A percentile compares a stretch with the other conserved stretches of the same genome.
Evolutionary conservation across 2,113 vertebrate genomes (phyloP).

Genomic region (Mustela lutreola): DNA sequence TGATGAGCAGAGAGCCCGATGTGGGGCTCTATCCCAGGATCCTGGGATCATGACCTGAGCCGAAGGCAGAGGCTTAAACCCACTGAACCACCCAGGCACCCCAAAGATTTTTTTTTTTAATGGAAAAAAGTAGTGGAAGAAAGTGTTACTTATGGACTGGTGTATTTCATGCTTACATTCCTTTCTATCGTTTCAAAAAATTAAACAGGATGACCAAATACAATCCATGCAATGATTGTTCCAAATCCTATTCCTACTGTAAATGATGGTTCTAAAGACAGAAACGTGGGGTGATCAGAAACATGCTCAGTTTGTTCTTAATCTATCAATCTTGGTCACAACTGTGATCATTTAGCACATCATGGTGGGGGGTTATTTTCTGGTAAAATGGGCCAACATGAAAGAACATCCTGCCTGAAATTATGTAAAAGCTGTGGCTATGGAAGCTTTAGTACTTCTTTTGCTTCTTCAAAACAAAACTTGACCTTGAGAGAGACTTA

Average conservation of each 20-base stretch:
- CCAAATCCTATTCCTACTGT: background rate
- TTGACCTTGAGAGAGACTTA: constrained; percentile 19
- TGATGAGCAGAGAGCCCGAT: too few relatives aligned
- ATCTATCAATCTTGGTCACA: background rate
- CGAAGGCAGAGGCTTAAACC: too few relatives aligned
- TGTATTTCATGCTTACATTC: background rate
- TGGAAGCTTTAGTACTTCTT: background rate
- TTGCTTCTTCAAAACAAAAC: constrained; percentile 19
- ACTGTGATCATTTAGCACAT: background rate
- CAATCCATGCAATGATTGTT: background rate
- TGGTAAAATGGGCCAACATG: background rate
- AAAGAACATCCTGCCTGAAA: constrained; percentile 13
- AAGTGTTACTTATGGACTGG: background rate
- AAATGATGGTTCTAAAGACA: constrained; percentile 1
- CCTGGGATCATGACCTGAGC: too few relatives aligned
- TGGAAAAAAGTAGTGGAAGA: background rate
- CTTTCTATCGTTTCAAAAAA: constrained; percentile 43
- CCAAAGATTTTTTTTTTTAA: background rate
- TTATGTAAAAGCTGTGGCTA: background rate
- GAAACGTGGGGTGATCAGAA: background rate
- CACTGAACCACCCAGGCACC: too few relatives aligned
- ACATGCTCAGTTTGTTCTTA: background rate
- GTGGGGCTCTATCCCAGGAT: too few relatives aligned
- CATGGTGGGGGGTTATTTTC: background rate
- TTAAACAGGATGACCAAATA: constrained; percentile 14